Conservation (phyloP, 2,113 vertebrate genomes). For the Callipepla californica region DNA sequence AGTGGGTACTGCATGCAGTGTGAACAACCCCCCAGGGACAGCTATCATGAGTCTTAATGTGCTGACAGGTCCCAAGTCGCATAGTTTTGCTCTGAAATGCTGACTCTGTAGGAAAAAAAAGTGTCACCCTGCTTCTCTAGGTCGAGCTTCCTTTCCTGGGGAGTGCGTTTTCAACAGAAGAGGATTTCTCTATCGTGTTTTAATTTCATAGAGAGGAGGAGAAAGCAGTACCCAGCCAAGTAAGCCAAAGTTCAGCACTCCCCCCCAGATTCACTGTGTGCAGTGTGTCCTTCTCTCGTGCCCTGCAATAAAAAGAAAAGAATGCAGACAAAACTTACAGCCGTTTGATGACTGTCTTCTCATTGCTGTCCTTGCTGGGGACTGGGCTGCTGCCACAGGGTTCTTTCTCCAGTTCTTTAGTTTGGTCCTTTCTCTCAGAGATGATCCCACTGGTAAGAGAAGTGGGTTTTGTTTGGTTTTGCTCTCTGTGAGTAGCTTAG, state of each 20-base stretch:
- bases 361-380: conserved; percentile 65
- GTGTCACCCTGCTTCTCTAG: not conserved
- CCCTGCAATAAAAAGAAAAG: not conserved
- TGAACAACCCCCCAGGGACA: not conserved
- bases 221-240: not conserved
- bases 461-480: not conserved
- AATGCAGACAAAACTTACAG: conserved; percentile 81
- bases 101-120: not conserved
- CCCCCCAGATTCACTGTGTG: not conserved
- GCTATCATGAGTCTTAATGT: not conserved
- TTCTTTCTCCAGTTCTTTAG: conserved; percentile 72
- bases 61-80: not conserved
- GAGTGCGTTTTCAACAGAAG: conserved; percentile 19
- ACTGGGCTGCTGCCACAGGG: conserved; percentile 34
- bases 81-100: not conserved
- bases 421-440: conserved; percentile 75
- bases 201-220: not conserved
- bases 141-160: not conserved
- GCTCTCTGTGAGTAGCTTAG: not conserved
- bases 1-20: not conserved
- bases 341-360: conserved; percentile 86
- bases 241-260: not conserved
- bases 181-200: not conserved
- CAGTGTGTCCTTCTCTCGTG: not conserved
- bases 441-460: conserved; percentile 83